These are phyloP conservation scores for Tenebrosternarchus preto DNA, from an alignment of 2,113 vertebrate species.

Conservation along the genomic window DNA sequence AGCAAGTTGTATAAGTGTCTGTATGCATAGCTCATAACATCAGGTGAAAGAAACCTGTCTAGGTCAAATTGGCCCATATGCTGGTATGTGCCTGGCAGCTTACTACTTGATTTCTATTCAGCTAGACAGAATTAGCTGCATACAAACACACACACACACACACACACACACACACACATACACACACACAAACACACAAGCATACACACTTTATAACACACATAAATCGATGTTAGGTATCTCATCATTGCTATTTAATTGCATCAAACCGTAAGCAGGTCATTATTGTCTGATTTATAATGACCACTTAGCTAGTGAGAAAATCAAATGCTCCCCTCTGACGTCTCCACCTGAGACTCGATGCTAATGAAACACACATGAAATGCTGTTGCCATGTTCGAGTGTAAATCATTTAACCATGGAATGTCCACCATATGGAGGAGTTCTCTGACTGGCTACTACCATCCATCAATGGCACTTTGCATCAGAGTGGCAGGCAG, in stretches of 20 bases:
- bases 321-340: neutral
- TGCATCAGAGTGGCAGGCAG: slow-evolving; percentile 7
- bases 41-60: too few species aligned
- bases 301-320: neutral
- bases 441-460: slow-evolving; percentile 27
- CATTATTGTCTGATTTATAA: neutral
- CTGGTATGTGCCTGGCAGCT: too few species aligned
- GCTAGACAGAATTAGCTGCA: too few species aligned
- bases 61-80: too few species aligned
- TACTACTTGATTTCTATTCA: too few species aligned
- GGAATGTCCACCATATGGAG: slow-evolving; percentile 6
- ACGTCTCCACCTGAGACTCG: neutral
- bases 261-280: neutral
- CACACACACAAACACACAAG: neutral
- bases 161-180: too few species aligned
- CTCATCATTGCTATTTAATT: neutral
- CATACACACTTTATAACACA: neutral
- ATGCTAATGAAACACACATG: neutral
- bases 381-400: neutral
- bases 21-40: too few species aligned
- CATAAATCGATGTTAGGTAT: neutral
- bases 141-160: neutral
- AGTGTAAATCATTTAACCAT: neutral
- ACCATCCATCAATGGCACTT: slow-evolving; percentile 24
- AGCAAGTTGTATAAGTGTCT: too few species aligned